Evolutionary conservation across 2,888 invertebrate genomes (phyloP).

Genomic region (Perdita meconis): DNA sequence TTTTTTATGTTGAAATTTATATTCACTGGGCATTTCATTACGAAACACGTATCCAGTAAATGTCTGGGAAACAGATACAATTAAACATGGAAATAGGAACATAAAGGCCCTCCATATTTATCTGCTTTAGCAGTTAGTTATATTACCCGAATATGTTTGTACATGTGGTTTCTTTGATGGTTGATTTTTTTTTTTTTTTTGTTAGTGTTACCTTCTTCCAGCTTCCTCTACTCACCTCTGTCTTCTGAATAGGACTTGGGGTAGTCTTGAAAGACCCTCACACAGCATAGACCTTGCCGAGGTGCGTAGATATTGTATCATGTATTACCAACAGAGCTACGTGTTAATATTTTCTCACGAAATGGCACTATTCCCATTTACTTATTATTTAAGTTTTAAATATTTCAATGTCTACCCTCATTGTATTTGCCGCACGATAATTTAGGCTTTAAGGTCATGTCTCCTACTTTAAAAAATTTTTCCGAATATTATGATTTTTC

Average conservation of each 20-base stretch:
- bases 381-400: slow-evolving; percentile 78
- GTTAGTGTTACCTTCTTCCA: slow-evolving; percentile 82
- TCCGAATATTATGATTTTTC: background rate
- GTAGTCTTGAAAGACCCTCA: slow-evolving; percentile 84
- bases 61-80: slow-evolving; percentile 47
- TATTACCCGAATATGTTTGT: slow-evolving; percentile 68
- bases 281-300: slow-evolving; percentile 84
- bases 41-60: slow-evolving; percentile 29
- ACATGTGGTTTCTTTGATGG: slow-evolving; percentile 73
- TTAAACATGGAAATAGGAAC: slow-evolving; percentile 55
- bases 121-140: slow-evolving; percentile 69
- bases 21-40: slow-evolving; percentile 30
- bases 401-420: slow-evolving; percentile 67
- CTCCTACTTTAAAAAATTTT: slow-evolving; percentile 15
- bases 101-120: slow-evolving; percentile 66
- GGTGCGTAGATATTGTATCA: slow-evolving; percentile 84
- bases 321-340: slow-evolving; percentile 85
- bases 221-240: slow-evolving; percentile 84
- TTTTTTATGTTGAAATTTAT: slow-evolving; percentile 36
- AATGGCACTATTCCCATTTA: slow-evolving; percentile 83
- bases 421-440: slow-evolving; percentile 45
- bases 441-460: slow-evolving; percentile 61
- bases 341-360: slow-evolving; percentile 85
- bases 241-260: slow-evolving; percentile 84
- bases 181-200: slow-evolving; percentile 76